A percentile compares a stretch with the other conserved stretches of the same genome.
These are phyloP conservation scores for Gavialis gangeticus DNA, from an alignment of 2,113 vertebrate species.

Conservation along the genomic window DNA sequence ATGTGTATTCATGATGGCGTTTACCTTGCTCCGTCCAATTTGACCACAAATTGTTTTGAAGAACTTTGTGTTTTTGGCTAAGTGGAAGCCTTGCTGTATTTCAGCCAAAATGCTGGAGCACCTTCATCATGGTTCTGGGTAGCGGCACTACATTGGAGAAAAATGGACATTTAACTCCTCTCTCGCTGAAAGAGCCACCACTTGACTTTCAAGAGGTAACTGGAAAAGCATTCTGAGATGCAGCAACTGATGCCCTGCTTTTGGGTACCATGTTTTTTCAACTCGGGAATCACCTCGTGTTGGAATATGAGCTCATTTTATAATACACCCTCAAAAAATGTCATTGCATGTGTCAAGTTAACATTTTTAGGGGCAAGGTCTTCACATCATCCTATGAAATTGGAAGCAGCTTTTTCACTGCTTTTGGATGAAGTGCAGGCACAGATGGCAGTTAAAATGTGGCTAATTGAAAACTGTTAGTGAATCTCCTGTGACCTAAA, in stretches of 20 bases:
- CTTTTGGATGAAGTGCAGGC: background rate
- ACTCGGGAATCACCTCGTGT: rapidly evolving
- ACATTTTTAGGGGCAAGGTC: background rate
- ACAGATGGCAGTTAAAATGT: background rate
- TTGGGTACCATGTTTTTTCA: background rate
- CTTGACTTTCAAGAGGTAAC: conserved; percentile 54
- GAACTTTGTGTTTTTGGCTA: background rate
- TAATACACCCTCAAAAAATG: background rate
- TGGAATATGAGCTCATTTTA: background rate
- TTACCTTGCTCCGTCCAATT: background rate
- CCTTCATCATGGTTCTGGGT: conserved; percentile 49
- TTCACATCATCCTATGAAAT: background rate
- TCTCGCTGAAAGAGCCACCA: conserved; percentile 4
- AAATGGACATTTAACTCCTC: background rate
- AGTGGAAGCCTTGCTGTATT: background rate
- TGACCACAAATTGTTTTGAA: rapidly evolving
- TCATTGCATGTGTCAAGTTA: rapidly evolving
- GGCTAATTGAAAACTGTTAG: background rate
- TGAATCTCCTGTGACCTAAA: background rate
- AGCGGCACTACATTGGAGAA: background rate
- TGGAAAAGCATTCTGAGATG: background rate
- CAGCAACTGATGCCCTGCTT: background rate
- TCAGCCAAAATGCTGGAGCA: conserved; percentile 66
- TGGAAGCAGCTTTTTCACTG: background rate
- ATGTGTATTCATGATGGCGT: background rate